A percentile compares a stretch with the other conserved stretches of the same genome.
Evolutionary conservation across 2,797 vertebrate species (phyloP).

Genomic region (Pogoniulus pusillus): DNA sequence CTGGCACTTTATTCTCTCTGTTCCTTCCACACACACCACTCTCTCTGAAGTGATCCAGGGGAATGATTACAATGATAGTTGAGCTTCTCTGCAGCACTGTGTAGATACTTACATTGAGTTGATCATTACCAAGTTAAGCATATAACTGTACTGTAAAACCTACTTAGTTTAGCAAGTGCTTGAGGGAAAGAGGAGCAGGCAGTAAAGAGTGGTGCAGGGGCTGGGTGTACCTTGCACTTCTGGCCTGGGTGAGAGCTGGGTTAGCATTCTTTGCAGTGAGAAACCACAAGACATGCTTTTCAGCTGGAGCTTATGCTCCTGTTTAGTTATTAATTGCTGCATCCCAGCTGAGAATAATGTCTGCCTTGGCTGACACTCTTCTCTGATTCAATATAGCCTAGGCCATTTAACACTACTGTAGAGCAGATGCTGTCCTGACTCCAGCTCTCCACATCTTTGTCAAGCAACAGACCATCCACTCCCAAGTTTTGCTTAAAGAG

Average conservation of each 20-base stretch:
- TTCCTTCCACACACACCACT: background rate
- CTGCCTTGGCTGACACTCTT: background rate
- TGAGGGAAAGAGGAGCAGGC: background rate
- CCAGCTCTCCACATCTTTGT: background rate
- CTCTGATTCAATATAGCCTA: background rate
- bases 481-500: background rate
- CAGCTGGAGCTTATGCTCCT: background rate
- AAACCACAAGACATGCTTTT: background rate
- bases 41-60: background rate
- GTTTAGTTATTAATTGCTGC: background rate
- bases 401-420: background rate
- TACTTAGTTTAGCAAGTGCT: background rate
- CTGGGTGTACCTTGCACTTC: background rate
- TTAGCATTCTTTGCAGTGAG: background rate
- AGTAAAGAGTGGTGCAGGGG: background rate
- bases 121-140: constrained; percentile 1
- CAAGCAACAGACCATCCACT: background rate
- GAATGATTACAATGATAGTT: background rate
- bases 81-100: background rate
- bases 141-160: background rate
- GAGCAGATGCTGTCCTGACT: background rate
- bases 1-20: background rate
- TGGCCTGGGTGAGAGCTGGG: background rate
- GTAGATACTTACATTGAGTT: background rate
- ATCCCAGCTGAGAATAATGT: background rate